Base-by-base conservation (phyloP, 2,888 invertebrate genomes). In the Atherix ibis region DNA sequence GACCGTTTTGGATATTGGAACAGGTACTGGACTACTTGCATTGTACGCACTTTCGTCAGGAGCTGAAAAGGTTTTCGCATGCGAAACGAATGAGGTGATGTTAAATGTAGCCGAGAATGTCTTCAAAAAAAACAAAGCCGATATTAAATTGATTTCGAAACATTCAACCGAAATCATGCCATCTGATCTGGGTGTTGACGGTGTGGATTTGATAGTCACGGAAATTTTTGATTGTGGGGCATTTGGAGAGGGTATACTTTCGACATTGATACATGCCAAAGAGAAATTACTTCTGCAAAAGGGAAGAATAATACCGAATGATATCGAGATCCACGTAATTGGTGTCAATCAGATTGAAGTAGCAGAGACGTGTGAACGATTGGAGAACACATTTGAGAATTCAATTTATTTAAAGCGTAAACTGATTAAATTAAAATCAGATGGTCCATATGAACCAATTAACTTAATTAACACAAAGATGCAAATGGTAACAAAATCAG, bases 161-260 rank as follows among this genome's bases (percentile, higher is more conserved):
- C 56, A 67, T 51, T 81, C 82, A 1, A 70, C 67, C 8, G 55
- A 66, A 18, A 22, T 64, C 9, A 42, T 50, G 10, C 61, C 67
- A 48, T 15, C 18, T n/a, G 31, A 36, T 22, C 49, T 70, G 24
- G 56, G 62, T 25, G 45, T 59, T 64, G 64, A 13, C 43, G 61
- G 68, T 18, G 66, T 69, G 14, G 67, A 73, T 34, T 52, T 83
- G 28, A 54, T 84, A 34, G 66, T 84, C 1, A 81, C 80, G 3
- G 84, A 87, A 60, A 72, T 76, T 41, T 77, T 85, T 62, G 85
- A 85, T 63, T 74, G 77, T 31, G 83, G 76, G 1, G 52, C 84
- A 17, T 75, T 85, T 54, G 84, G 85, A 2, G 85, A 85, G 57
- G 67, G 71, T 46, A 66, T 76, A 22, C 53, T 85, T 27, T 64